Conservation (phyloP, 2,113 vertebrate genomes). For the Sceloporus undulatus region DNA sequence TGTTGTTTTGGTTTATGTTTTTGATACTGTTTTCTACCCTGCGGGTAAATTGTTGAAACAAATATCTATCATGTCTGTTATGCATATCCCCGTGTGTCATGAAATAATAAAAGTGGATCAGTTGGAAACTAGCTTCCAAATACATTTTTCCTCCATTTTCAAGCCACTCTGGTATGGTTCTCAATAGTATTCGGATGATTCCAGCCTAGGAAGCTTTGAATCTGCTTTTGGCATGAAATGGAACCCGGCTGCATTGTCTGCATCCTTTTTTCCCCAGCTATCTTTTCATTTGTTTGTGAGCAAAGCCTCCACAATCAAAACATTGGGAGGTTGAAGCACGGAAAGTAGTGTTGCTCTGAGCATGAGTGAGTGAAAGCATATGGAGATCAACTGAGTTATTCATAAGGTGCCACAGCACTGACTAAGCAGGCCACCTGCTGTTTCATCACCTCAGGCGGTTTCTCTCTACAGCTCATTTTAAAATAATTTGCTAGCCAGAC, state of each 20-base stretch:
- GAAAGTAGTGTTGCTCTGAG: slow-evolving; percentile 61
- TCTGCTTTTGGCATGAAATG: slow-evolving; percentile 54
- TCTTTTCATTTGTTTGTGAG: slow-evolving; percentile 53
- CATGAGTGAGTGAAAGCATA: slow-evolving; percentile 66
- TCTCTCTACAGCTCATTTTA: slow-evolving; percentile 55
- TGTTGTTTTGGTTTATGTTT: too few relatives aligned
- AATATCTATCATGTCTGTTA: not conserved
- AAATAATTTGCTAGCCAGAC: slow-evolving; percentile 64
- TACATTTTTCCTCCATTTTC: not conserved
- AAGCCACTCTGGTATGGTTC: not conserved
- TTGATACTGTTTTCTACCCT: not conserved
- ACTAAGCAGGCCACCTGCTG: slow-evolving; percentile 70
- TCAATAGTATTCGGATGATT: slow-evolving; percentile 35
- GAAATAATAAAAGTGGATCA: not conserved
- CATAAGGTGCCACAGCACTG: slow-evolving; percentile 56
- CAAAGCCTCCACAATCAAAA: slow-evolving; percentile 62
- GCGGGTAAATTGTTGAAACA: not conserved
- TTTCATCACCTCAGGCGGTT: slow-evolving; percentile 60
- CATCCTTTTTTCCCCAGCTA: slow-evolving; percentile 50
- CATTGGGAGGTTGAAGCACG: slow-evolving; percentile 41
- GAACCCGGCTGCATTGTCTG: slow-evolving; percentile 40
- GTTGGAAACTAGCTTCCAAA: not conserved
- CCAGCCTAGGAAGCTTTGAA: slow-evolving; percentile 29
- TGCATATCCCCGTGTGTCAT: too few relatives aligned
- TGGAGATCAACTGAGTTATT: slow-evolving; percentile 71